Percentiles rank a stretch among this genome's conserved stretches.
phyloP scores from a whole-genome alignment of 23 tunicate species.

The Oikopleura dioica region DNA sequence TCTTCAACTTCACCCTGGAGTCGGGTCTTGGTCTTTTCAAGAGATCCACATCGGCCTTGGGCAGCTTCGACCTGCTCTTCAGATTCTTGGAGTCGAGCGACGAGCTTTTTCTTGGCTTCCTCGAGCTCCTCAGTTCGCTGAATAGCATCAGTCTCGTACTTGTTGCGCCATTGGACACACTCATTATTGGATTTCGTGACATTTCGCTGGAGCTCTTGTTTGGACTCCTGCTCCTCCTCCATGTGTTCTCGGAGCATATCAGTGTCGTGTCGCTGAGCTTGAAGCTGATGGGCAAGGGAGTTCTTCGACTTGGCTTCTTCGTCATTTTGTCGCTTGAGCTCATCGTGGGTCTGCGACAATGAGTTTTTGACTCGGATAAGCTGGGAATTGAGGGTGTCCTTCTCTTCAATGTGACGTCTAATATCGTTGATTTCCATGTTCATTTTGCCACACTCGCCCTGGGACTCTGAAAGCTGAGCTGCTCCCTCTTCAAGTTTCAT shows the following conservation, averaged over 20 bases:
- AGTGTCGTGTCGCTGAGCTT: constrained; percentile 76
- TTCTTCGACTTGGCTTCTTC: constrained; percentile 82
- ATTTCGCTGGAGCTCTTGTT: constrained; percentile 59
- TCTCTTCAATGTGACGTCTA: constrained; percentile 48
- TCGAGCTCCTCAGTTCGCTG: too few relatives aligned
- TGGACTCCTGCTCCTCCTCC: constrained; percentile 78
- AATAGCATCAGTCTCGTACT: too few relatives aligned
- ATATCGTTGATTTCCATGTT: constrained; percentile 47
- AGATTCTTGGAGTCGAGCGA: constrained; percentile 64
- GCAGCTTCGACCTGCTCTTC: constrained; percentile 90
- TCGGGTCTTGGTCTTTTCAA: too few relatives aligned
- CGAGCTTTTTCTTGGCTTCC: too few relatives aligned
- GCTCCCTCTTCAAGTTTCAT: constrained; percentile 84
- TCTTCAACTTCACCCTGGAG: constrained; percentile 85
- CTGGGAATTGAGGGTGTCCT: constrained; percentile 74
- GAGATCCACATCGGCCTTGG: too few relatives aligned
- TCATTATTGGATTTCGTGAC: constrained; percentile 62
- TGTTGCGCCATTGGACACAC: too few relatives aligned
- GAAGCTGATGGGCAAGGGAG: constrained; percentile 69
- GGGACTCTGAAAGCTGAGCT: constrained; percentile 63
- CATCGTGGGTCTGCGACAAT: constrained; percentile 67
- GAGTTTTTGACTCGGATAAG: constrained; percentile 60
- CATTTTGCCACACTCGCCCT: constrained; percentile 43
- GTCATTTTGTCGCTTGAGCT: constrained; percentile 49
- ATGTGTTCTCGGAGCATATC: constrained; percentile 76